These are phyloP conservation scores for Pinna nobilis DNA, from an alignment of 1,140 invertebrate species.

Conservation along the genomic window DNA sequence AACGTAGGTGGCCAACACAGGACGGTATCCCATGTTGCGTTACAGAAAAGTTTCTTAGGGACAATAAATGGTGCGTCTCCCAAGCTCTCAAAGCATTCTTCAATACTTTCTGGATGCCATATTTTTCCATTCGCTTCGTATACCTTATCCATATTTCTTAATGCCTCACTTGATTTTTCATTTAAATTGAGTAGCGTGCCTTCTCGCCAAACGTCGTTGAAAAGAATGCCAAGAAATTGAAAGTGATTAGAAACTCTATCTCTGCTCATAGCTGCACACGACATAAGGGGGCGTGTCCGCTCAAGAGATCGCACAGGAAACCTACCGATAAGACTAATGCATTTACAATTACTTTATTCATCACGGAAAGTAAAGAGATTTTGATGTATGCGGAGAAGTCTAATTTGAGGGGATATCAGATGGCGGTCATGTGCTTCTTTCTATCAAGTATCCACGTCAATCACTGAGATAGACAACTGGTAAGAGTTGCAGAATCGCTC, in stretches of 20 bases:
- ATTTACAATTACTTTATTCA: conserved; percentile 4
- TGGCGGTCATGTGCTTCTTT: conserved; percentile 9
- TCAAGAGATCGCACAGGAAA: too few species aligned
- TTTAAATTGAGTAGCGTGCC: not conserved
- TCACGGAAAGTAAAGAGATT: conserved; percentile 4
- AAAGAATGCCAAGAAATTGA: conserved; percentile 2
- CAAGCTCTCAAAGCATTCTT: conserved; percentile 40
- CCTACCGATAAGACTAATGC: too few species aligned
- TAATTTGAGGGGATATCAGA: conserved; percentile 15
- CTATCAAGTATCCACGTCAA: conserved; percentile 12
- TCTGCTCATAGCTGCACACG: conserved; percentile 7
- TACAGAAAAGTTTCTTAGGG: conserved; percentile 34
- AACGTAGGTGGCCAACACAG: conserved; percentile 43
- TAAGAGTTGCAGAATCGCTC: too few species aligned
- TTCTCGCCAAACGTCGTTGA: not conserved
- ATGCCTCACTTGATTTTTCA: not conserved
- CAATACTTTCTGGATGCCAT: conserved; percentile 22
- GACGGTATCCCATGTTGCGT: conserved; percentile 42
- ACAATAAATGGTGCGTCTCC: conserved; percentile 30
- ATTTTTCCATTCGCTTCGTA: too few species aligned
- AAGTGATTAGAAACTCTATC: conserved; percentile 7
- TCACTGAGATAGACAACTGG: too few species aligned
- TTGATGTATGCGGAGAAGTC: not conserved
- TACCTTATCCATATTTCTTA: conserved; percentile 18
- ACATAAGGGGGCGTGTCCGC: too few species aligned